These are phyloP conservation scores for Champsocephalus gunnari DNA, from an alignment of 2,797 vertebrate species.

Conservation along the genomic window DNA sequence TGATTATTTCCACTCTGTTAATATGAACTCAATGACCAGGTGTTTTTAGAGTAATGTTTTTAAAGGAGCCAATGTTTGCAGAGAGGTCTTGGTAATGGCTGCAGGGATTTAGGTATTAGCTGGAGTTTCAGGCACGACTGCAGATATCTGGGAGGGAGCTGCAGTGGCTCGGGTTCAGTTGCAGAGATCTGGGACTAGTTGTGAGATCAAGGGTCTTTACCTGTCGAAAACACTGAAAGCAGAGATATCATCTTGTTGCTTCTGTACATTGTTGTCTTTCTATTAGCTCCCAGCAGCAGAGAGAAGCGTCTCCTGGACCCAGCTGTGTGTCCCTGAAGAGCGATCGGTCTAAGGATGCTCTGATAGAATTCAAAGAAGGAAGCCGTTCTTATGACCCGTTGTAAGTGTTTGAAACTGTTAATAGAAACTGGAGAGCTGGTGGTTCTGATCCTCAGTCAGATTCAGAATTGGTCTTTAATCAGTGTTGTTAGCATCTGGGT, in stretches of 20 bases:
- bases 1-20: no score
- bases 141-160: no score
- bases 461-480: background rate
- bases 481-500: background rate
- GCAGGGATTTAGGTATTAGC: no score
- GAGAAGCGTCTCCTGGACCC: background rate
- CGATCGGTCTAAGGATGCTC: background rate
- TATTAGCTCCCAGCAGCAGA: background rate
- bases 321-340: background rate
- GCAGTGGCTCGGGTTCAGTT: no score
- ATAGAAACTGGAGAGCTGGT: background rate
- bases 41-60: no score
- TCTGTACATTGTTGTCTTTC: background rate
- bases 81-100: no score
- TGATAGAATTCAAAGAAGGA: background rate
- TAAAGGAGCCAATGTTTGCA: no score
- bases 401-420: background rate
- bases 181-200: no score
- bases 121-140: no score
- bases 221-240: background rate
- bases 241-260: rapidly evolving
- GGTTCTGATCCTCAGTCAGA: no score
- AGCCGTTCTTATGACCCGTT: background rate
- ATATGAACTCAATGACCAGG: no score
- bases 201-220: no score